A percentile compares a stretch with the other conserved stretches of the same genome.
Conservation (phyloP, 2,113 vertebrate genomes). For the Xiphophorus couchianus region DNA sequence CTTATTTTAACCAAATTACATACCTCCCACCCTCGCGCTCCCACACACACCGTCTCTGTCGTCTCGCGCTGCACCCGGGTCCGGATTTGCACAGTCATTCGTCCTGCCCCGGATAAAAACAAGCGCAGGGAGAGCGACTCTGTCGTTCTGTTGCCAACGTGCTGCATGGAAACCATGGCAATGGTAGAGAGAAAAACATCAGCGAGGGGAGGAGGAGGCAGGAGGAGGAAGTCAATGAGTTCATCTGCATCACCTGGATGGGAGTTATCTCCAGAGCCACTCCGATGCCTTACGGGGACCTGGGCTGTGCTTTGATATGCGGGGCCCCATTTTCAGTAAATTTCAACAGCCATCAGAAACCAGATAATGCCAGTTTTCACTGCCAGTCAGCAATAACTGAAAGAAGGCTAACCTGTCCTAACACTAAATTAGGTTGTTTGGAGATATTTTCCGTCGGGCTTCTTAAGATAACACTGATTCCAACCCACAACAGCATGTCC, state of each 20-base stretch:
- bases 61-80: not conserved
- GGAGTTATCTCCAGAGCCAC: not conserved
- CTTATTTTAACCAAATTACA: slow-evolving; percentile 9
- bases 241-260: slow-evolving; percentile 20
- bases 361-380: not conserved
- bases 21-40: not conserved
- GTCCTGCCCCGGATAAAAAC: not conserved
- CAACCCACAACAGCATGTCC: too few relatives aligned
- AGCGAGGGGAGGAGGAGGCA: not conserved
- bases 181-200: slow-evolving; percentile 6
- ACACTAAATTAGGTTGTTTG: too few relatives aligned
- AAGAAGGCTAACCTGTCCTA: too few relatives aligned
- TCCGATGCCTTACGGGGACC: not conserved
- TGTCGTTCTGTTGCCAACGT: not conserved
- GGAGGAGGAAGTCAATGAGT: slow-evolving; percentile 34
- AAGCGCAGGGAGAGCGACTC: not conserved
- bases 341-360: too few relatives aligned
- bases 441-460: too few relatives aligned
- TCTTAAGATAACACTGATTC: too few relatives aligned
- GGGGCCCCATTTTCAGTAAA: too few relatives aligned
- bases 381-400: too few relatives aligned
- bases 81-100: not conserved
- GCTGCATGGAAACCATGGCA: not conserved
- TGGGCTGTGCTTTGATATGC: not conserved
- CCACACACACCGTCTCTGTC: slow-evolving; percentile 25